These are phyloP conservation scores for Orthonychiurus folsomi DNA, from an alignment of 2,888 invertebrate species.

Conservation along the genomic window DNA sequence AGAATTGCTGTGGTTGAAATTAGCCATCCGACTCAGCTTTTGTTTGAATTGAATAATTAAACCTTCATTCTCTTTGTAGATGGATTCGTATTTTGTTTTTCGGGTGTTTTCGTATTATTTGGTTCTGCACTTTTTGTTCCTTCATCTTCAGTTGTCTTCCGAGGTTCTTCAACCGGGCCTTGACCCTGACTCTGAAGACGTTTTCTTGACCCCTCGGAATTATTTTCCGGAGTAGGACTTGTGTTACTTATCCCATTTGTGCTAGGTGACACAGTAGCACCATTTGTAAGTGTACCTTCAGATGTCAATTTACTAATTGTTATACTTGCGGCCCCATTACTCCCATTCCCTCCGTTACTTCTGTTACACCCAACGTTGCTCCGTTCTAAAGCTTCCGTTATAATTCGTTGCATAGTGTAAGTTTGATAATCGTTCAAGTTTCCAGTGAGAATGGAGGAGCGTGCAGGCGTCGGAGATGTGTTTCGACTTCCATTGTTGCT, in stretches of 20 bases:
- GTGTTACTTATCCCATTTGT: neutral
- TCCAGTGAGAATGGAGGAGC: constrained; percentile 15
- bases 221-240: neutral
- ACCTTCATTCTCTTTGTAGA: constrained; percentile 23
- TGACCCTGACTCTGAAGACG: neutral
- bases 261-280: neutral
- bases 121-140: neutral
- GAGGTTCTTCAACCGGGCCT: no score
- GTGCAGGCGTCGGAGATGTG: neutral
- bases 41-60: no score
- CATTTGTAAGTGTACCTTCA: neutral
- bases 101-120: neutral
- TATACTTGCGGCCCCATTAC: neutral
- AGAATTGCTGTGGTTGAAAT: no score
- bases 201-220: neutral
- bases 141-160: constrained; percentile 9
- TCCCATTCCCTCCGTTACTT: constrained; percentile 9
- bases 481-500: constrained; percentile 13
- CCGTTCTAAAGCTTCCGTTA: constrained; percentile 37
- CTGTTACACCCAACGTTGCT: constrained; percentile 38
- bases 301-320: neutral
- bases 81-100: constrained; percentile 10
- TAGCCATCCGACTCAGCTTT: no score
- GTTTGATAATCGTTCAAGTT: constrained; percentile 34
- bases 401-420: constrained; percentile 39